Evolutionary conservation across 2,797 vertebrate genomes (phyloP), one percentile per base, ranked within the genome.

Genomic region (Malurus splendens): DNA sequence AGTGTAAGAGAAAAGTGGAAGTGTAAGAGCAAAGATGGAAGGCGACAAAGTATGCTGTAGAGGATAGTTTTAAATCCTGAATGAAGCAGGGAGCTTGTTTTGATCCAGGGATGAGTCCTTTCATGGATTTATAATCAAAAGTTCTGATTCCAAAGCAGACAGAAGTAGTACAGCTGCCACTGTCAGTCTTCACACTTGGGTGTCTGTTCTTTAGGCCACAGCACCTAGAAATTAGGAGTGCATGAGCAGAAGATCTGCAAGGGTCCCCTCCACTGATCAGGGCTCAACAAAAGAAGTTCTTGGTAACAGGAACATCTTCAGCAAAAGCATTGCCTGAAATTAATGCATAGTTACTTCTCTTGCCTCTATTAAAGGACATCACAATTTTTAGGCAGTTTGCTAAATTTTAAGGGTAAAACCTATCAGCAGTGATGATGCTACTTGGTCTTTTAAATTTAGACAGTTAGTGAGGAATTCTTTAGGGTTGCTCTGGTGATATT

Each of bases 211-310:
- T 32, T 44, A 45, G 55, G 23, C 55, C 9, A 1, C 7, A 8
- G 13, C 52, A 56, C 33, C 19, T 41, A 56, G 44, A 73, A 68
- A 55, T 72, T 4, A 45, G 22, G 41, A 33, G 24, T 32, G 27
- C 38, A 3, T 0, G 11, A 54, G 13, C 11, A 71, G 51, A 45
- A 64, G 32, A 42, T 92, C 51, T 73, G 32, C 30, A 30, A 9
- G 1, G 3, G 5, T 7, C 8, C 24, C 11, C 6, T 24, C 2
- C 4, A 1, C 52, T 19, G 14, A 38, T 13, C 38, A 55, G 24
- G 10, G 15, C 48, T 78, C 59, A 51, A 64, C 38, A 62, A 41
- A 68, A 36, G 28, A 51, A 38, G 30, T 36, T 68, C 62, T 72
- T 74, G 55, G n/a, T 38, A 55, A 15, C 1, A 2, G 51, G 25